These are phyloP conservation scores for Hylia prasina DNA, from an alignment of 2,113 vertebrate species.

Conservation along the genomic window DNA sequence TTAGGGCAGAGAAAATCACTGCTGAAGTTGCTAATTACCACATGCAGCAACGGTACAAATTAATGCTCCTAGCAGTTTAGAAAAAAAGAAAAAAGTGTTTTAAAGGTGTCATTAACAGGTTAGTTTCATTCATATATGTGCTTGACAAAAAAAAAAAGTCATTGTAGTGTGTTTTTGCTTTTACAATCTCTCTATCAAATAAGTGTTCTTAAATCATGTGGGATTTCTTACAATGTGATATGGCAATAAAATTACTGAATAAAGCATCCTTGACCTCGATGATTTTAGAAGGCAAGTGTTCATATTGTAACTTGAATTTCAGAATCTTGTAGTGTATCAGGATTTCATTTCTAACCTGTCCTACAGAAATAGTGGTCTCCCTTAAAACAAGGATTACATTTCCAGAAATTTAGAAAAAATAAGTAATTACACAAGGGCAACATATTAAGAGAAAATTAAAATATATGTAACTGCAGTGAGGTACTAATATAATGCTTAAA, in stretches of 20 bases:
- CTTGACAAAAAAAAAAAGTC: not conserved
- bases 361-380: not conserved
- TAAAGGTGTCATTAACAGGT: constrained; percentile 76
- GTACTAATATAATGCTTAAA: constrained; percentile 12
- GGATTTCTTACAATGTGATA: not conserved
- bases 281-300: not conserved
- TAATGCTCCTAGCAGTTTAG: constrained; percentile 40
- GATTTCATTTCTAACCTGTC: not conserved
- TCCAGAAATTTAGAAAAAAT: not conserved
- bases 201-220: not conserved
- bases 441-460: constrained; percentile 62
- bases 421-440: constrained; percentile 36
- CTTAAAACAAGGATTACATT: constrained; percentile 34
- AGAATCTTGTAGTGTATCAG: not conserved
- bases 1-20: constrained; percentile 58
- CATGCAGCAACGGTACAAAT: constrained; percentile 66
- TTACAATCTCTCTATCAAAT: not conserved
- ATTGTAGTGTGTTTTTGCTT: constrained; percentile 25
- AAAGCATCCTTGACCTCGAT: not conserved
- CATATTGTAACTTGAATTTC: not conserved
- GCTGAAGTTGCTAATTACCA: constrained; percentile 67
- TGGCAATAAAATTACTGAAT: not conserved
- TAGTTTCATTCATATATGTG: constrained; percentile 72
- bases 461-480: constrained; percentile 39
- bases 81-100: not conserved